Conservation (phyloP, 2,113 vertebrate species). For the Pandion haliaetus region DNA sequence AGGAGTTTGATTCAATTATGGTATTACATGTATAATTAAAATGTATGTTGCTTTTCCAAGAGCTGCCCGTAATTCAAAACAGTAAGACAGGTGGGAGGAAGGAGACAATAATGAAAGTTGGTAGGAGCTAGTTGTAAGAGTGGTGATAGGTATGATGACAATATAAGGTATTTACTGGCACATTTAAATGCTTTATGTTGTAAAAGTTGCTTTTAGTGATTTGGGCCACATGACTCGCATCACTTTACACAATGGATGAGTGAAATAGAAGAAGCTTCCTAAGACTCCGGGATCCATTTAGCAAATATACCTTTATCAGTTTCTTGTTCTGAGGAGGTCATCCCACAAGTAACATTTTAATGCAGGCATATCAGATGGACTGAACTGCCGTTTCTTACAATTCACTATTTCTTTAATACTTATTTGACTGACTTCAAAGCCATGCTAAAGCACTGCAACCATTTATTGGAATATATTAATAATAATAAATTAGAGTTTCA, state of each 20-base stretch:
- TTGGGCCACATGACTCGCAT: background rate
- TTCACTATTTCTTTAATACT: background rate
- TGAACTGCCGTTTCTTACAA: background rate
- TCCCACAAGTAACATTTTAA: background rate
- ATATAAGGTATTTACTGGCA: background rate
- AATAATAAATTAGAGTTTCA: slow-evolving; percentile 18
- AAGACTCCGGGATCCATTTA: background rate
- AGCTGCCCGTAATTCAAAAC: background rate
- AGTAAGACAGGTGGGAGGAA: background rate
- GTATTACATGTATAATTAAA: slow-evolving; percentile 15
- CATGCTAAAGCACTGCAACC: background rate
- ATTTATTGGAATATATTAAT: slow-evolving; percentile 32
- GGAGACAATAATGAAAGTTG: background rate
- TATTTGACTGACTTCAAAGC: background rate
- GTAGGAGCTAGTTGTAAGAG: background rate
- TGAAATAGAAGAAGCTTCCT: background rate
- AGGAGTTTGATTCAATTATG: slow-evolving; percentile 29
- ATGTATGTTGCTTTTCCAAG: background rate
- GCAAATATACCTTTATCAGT: background rate
- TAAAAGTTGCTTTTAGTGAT: background rate
- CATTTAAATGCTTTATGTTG: background rate
- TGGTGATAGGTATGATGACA: background rate
- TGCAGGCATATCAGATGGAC: background rate
- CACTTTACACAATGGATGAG: background rate
- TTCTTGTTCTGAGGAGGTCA: background rate